Evolutionary conservation across 2,113 vertebrate genomes (phyloP).

Genomic region (Tachysurus vachellii): DNA sequence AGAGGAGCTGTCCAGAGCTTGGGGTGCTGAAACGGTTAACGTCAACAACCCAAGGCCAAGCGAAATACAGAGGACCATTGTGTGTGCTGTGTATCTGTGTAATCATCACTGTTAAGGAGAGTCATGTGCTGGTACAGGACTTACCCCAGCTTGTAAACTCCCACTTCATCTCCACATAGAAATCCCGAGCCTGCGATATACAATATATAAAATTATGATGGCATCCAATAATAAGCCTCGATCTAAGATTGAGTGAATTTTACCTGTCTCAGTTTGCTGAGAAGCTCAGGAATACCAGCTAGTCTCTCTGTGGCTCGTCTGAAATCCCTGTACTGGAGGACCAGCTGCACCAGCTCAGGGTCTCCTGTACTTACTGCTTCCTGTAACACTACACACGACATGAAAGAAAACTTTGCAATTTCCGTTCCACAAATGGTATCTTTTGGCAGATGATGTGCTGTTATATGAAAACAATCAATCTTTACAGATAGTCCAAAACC

Average conservation of each 20-base stretch:
- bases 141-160: conserved; percentile 98
- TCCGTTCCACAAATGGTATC: not conserved
- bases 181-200: conserved; percentile 81
- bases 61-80: not conserved
- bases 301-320: conserved; percentile 86
- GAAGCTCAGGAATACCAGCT: conserved; percentile 89
- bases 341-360: conserved; percentile 90
- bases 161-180: conserved; percentile 99
- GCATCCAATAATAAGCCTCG: too few relatives aligned
- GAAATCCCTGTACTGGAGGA: conserved; percentile 92
- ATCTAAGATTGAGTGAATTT: not conserved
- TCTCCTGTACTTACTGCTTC: conserved; percentile 95
- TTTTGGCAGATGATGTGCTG: not conserved
- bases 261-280: conserved; percentile 91
- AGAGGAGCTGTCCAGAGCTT: conserved; percentile 63
- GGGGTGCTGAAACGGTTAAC: conserved; percentile 66
- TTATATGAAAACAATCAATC: not conserved
- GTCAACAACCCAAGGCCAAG: not conserved
- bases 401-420: conserved; percentile 12
- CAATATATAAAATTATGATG: not conserved
- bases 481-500: not conserved
- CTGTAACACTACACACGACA: conserved; percentile 81
- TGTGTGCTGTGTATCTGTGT: not conserved
- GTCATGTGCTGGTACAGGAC: conserved; percentile 46
- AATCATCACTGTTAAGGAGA: not conserved